These are phyloP conservation scores for Fregata magnificens DNA, from an alignment of 2,113 vertebrate species.

Conservation along the genomic window DNA sequence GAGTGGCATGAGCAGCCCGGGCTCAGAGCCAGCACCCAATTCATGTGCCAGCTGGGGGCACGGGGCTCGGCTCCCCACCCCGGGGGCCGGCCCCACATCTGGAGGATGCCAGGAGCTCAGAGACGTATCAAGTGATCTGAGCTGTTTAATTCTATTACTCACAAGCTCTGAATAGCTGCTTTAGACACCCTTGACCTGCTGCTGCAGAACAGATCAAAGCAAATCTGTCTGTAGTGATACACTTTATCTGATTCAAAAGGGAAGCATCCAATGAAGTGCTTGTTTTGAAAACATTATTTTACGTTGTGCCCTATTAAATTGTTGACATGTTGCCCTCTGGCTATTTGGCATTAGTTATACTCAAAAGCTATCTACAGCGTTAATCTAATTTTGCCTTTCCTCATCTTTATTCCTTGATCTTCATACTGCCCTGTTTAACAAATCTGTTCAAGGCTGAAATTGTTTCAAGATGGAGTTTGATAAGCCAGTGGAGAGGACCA, in stretches of 20 bases:
- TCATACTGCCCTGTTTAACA: neutral
- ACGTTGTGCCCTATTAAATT: conserved; percentile 31
- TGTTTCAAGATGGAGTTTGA: neutral
- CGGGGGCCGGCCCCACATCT: neutral
- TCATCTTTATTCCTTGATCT: conserved; percentile 51
- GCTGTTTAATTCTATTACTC: neutral
- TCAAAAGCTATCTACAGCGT: neutral
- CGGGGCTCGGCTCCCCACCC: fast-evolving
- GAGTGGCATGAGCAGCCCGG: fast-evolving
- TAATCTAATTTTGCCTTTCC: conserved; percentile 1
- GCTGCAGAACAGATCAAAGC: conserved; percentile 31
- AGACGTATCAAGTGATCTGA: neutral
- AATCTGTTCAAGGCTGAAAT: neutral
- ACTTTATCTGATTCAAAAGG: conserved; percentile 46
- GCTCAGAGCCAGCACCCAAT: neutral
- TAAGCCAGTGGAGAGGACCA: neutral
- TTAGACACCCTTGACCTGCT: conserved; percentile 44
- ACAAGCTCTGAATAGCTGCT: conserved; percentile 22
- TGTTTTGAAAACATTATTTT: conserved; percentile 60
- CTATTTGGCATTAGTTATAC: conserved; percentile 42
- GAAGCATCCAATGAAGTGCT: conserved; percentile 42
- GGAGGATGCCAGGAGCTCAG: neutral
- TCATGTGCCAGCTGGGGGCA: fast-evolving
- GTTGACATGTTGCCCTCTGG: conserved; percentile 51
- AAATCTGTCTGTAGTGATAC: neutral